Percentiles rank a stretch among this genome's conserved stretches.
Conservation (phyloP, 2,113 vertebrate species). For the Lophius piscatorius region DNA sequence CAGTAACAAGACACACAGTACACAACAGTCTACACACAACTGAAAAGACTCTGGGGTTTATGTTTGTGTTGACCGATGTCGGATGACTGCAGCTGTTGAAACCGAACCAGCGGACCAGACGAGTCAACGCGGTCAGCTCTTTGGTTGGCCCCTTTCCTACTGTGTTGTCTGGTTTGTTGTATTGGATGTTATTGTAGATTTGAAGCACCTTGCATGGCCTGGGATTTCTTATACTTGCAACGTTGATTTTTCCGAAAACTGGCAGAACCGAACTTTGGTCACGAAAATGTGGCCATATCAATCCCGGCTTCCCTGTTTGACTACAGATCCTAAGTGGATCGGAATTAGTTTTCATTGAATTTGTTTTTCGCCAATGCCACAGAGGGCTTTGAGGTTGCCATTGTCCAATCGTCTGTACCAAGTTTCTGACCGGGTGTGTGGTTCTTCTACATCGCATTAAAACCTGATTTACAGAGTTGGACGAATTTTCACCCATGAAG, state of each 20-base stretch:
- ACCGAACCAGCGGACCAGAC: background rate
- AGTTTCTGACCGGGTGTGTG: too few relatives aligned
- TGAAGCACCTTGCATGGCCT: conserved; percentile 38
- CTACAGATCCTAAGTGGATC: conserved; percentile 13
- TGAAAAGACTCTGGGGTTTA: conserved; percentile 22
- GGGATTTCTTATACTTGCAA: conserved; percentile 17
- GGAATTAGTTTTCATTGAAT: conserved; percentile 39
- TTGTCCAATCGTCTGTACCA: too few relatives aligned
- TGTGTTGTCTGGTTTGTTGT: conserved; percentile 43
- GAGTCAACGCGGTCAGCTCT: conserved; percentile 55
- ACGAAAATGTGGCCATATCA: conserved; percentile 38
- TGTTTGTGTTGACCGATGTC: conserved; percentile 28
- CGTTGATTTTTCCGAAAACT: conserved; percentile 2
- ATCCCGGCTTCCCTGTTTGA: conserved; percentile 11
- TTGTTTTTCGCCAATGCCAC: conserved; percentile 13
- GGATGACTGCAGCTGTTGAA: background rate
- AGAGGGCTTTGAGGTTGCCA: too few relatives aligned
- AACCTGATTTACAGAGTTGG: too few relatives aligned
- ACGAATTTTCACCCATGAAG: too few relatives aligned
- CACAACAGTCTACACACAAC: conserved; percentile 2
- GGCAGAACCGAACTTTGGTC: conserved; percentile 44
- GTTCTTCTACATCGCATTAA: too few relatives aligned
- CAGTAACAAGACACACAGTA: conserved; percentile 31
- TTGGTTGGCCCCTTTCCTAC: conserved; percentile 51
- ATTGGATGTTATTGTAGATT: conserved; percentile 57